Evolutionary conservation across 2,797 vertebrate genomes (phyloP).

Genomic region (Onychomys leucogaster): DNA sequence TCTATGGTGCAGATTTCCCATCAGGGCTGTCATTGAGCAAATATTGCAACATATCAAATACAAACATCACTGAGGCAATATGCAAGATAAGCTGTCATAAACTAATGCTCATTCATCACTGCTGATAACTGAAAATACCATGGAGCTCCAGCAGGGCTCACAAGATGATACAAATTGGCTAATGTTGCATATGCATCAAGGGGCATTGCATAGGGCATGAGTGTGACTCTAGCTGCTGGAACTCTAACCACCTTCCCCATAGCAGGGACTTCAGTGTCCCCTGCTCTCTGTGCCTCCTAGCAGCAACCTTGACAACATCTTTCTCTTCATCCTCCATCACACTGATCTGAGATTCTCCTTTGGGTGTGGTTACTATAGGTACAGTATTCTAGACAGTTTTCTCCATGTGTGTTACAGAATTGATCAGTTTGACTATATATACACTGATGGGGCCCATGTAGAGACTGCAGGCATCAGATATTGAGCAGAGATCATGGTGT

Average conservation of each 20-base stretch:
- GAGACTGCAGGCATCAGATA: not conserved
- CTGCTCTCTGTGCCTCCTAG: not conserved
- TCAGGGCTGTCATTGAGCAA: not conserved
- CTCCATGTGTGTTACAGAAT: not conserved
- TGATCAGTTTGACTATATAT: not conserved
- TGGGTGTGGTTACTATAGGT: not conserved
- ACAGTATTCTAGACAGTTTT: not conserved
- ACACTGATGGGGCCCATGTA: not conserved
- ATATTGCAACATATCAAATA: not conserved
- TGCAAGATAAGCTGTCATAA: not conserved
- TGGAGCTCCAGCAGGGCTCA: not conserved
- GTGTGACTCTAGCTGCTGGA: not conserved
- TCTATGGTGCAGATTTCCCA: not conserved
- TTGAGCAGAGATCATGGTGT: not conserved
- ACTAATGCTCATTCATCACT: not conserved
- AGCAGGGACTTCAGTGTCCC: not conserved
- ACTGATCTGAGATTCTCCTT: not conserved
- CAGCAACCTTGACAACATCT: not conserved
- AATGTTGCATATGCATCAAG: not conserved
- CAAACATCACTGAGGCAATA: not conserved
- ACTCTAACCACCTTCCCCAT: no score
- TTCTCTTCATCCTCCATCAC: not conserved
- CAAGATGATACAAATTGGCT: not conserved
- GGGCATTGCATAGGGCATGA: not conserved
- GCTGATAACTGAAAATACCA: not conserved